A percentile compares a stretch with the other conserved stretches of the same genome.
Conservation (phyloP, 2,113 vertebrate species). For the Lagopus muta region DNA sequence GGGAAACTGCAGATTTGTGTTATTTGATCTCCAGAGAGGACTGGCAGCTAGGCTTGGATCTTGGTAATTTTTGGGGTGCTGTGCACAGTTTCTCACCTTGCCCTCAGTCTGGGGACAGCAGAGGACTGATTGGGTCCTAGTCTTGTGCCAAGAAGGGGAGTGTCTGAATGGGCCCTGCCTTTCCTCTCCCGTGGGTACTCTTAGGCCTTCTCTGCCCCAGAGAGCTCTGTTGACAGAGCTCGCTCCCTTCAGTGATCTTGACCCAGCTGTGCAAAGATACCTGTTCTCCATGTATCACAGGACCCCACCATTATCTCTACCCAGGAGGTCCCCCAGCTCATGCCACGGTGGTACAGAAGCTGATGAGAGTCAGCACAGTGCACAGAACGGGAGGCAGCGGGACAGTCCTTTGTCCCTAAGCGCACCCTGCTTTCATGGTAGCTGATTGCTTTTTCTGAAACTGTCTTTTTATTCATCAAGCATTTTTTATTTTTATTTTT, state of each 20-base stretch:
- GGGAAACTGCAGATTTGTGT: background rate
- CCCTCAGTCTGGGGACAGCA: accelerated
- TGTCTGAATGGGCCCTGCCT: background rate
- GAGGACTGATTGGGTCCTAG: accelerated
- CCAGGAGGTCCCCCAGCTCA: background rate
- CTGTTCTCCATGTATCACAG: background rate
- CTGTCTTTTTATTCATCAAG: constrained; percentile 24
- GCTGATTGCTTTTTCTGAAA: constrained; percentile 69
- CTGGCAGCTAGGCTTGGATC: background rate
- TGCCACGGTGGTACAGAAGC: constrained; percentile 35
- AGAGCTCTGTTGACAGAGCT: accelerated
- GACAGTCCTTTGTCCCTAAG: background rate
- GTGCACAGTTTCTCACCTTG: background rate
- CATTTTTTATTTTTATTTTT: constrained; percentile 32
- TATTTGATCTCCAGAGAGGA: background rate
- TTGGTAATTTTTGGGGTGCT: background rate
- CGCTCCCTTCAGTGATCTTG: background rate
- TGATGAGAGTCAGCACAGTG: background rate
- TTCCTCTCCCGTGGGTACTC: background rate
- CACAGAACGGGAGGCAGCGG: accelerated
- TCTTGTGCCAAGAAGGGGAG: accelerated
- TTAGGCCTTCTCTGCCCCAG: background rate
- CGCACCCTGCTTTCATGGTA: constrained; percentile 49
- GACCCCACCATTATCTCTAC: background rate
- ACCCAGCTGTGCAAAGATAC: background rate